Evolutionary conservation across 1,140 invertebrate species (phyloP), one percentile per base, ranked within the genome.

Genomic region (Bombus confusus): DNA sequence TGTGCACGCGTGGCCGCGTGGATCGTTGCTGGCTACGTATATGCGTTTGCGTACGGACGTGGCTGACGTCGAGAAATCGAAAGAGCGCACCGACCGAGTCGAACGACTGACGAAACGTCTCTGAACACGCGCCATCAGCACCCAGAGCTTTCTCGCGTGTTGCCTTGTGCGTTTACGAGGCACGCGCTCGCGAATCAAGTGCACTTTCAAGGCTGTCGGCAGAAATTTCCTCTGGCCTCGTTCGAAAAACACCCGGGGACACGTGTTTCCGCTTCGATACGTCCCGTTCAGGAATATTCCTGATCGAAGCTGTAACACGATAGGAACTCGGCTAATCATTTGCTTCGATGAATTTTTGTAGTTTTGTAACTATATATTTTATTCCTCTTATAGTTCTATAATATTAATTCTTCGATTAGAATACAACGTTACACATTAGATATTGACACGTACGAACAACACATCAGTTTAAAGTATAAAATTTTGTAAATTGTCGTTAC

Each of bases 131-230:
- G 18, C 62, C 47, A 25, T 74, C 71, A 15, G 69, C 28, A 77
- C 72, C 47, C 68, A 71, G 47, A 80, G 69, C 78, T 80, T 88
- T 79, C 72, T 89, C 72, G 57, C 75, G 84, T 79, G 34, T 77
- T 73, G 75, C 57, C 64, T 66, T 22, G 34, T 37, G 80, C 66
- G 47, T 77, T 73, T 62, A 74, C 78, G 59, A 66, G 69, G 39
- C 87, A 80, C 80, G 75, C 88, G 68, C 75, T 77, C 85, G 68
- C 81, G 85, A 78, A 88, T 88, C 88, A 89, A 88, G 87, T 89
- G 87, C 83, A 82, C 85, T 73, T 75, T 86, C 88, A 89, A 89
- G 87, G 88, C 66, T 71, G 88, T 22, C 74, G 68, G 78, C 62
- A 78, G 84, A 88, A 83, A 81, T 89, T 85, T 77, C 80, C 87